Evolutionary conservation across 2,888 invertebrate genomes (phyloP).

Genomic region (Drosophila diplacantha): DNA sequence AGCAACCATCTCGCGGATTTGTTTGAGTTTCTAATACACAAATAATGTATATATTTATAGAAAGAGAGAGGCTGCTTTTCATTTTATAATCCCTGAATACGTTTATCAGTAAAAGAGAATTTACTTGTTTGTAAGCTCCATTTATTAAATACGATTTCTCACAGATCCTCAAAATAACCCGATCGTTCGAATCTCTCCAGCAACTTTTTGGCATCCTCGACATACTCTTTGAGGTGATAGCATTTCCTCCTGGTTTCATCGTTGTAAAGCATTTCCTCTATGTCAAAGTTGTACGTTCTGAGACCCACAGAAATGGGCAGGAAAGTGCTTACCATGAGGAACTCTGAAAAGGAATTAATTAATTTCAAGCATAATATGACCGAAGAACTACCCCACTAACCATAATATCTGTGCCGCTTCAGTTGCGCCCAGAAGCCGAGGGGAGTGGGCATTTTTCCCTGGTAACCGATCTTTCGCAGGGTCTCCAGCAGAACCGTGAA

Average conservation of each 20-base stretch:
- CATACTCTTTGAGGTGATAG: conserved; percentile 17
- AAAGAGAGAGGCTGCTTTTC: neutral
- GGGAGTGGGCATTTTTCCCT: conserved; percentile 51
- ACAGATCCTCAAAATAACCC: conserved; percentile 55
- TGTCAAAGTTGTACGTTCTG: conserved; percentile 5
- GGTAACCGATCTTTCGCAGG: conserved; percentile 49
- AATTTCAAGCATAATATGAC: neutral
- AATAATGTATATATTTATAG: neutral
- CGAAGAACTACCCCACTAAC: conserved; percentile 38
- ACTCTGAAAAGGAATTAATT: conserved; percentile 13
- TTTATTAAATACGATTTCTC: neutral
- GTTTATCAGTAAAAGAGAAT: neutral
- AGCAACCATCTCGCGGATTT: neutral
- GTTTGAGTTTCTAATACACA: neutral
- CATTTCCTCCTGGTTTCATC: neutral
- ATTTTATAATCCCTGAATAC: neutral
- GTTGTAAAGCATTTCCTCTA: conserved; percentile 7
- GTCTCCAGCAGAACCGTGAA: conserved; percentile 53
- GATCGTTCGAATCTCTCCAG: conserved; percentile 48
- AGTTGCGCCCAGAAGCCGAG: conserved; percentile 45
- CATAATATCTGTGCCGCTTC: conserved; percentile 44
- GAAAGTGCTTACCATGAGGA: conserved; percentile 27
- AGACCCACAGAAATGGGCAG: conserved; percentile 22
- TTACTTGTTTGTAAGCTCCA: neutral
- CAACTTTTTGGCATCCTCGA: conserved; percentile 28